phyloP scores from a whole-genome alignment of 2,797 vertebrate species.

The Intellagama lesueurii region DNA sequence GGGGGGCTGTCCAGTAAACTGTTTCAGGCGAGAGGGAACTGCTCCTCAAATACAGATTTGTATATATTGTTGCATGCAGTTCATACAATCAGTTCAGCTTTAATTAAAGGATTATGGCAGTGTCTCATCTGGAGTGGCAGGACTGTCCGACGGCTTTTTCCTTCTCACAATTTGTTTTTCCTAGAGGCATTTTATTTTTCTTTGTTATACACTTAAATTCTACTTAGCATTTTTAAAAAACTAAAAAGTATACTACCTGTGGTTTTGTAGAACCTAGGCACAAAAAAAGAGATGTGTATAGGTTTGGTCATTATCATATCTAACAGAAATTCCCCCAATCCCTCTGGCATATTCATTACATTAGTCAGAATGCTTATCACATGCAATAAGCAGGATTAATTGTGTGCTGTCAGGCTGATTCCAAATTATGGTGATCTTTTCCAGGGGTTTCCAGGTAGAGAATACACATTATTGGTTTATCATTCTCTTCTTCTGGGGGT shows the following conservation, averaged over 20 bases:
- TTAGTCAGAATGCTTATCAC: not conserved
- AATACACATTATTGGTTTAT: too few relatives aligned
- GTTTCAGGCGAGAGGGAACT: conserved; percentile 33
- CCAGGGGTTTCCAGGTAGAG: too few relatives aligned
- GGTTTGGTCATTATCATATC: not conserved
- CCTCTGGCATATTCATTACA: conserved; percentile 21
- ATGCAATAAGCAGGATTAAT: not conserved
- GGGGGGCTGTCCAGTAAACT: not conserved
- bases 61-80: conserved; percentile 32
- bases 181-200: conserved; percentile 20
- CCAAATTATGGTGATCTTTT: too few relatives aligned
- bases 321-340: conserved; percentile 28
- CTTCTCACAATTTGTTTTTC: conserved; percentile 4
- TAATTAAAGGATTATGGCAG: conserved; percentile 29
- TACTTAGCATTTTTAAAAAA: not conserved
- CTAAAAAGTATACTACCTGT: not conserved
- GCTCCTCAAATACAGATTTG: conserved; percentile 28
- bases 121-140: conserved; percentile 18
- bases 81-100: conserved; percentile 7
- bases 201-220: not conserved
- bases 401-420: too few relatives aligned
- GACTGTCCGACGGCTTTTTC: not conserved
- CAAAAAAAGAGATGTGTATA: conserved; percentile 25
- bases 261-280: not conserved
- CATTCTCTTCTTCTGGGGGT: too few relatives aligned